Evolutionary conservation across 2,888 invertebrate species (phyloP), one percentile per base, ranked within the genome.

Genomic region (Cosmopolites sordidus): DNA sequence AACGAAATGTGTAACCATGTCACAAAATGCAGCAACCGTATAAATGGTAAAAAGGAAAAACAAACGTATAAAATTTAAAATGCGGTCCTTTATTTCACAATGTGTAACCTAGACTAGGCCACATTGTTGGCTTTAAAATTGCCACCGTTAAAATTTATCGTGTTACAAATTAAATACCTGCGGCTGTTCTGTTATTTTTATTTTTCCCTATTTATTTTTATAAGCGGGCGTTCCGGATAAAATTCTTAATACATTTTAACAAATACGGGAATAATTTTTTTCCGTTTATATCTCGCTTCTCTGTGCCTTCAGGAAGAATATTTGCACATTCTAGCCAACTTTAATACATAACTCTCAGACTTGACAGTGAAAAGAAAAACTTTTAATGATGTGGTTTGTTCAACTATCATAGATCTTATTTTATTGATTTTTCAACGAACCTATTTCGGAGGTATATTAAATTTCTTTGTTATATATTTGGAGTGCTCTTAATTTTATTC

Each of bases 131-230:
- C 17, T 17, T 41, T 41, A 3, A 41, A 41, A 41, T 41, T 43
- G 15, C 29, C 43, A 16, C 30, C n/a, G 17, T 27, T 33, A 45
- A 33, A 45, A 45, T 45, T 45, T 45, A 45, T 45, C 29, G 16
- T 16, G 33, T 16, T 17, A 37, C 45, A 45, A 45, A 45, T 45
- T 45, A 45, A 45, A 45, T 45, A 33, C 45, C 45, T 45, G 33
- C 15, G 17, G 37, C 12, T 41, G 11, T 39, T 29, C 22, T 8
- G 22, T 22, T 22, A 22, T 22, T 22, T 22, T 22, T 22, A 22
- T 22, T 3, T 8, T 5, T 22, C 22, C 4, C 8, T 22, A 33
- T 33, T 33, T n/a, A 6, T 27, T 27, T 27, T 9, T 27, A 5
- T 6, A 9, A 5, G 27, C 27, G 6, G 27, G 9, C 27, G 6